Evolutionary conservation across 2,113 vertebrate genomes (phyloP).

Genomic region (Myanophis thanlyinensis): DNA sequence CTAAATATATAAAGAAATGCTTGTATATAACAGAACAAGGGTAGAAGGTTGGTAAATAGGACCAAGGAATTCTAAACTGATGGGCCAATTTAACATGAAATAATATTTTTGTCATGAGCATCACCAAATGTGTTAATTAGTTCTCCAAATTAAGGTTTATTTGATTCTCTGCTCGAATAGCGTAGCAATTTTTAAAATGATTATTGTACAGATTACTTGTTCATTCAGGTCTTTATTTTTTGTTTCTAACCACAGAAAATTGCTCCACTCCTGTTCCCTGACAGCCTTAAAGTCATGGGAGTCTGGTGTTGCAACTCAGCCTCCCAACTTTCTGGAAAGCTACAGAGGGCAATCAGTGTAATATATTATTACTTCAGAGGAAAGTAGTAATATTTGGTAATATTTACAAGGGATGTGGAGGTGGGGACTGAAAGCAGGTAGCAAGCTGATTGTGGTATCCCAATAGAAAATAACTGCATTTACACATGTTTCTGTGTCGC

Average conservation of each 20-base stretch:
- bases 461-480: not conserved
- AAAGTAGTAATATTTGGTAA: not conserved
- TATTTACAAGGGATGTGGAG: not conserved
- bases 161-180: not conserved
- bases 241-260: not conserved
- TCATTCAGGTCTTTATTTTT: not conserved
- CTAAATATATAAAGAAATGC: not conserved
- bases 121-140: not conserved
- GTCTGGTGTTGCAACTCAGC: not conserved
- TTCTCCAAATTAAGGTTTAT: not conserved
- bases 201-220: not conserved
- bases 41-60: not conserved
- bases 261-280: not conserved
- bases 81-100: not conserved
- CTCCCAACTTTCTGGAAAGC: not conserved
- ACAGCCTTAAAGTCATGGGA: not conserved
- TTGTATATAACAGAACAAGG: not conserved
- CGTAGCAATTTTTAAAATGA: not conserved
- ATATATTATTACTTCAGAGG: not conserved
- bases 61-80: not conserved
- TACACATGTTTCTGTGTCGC: not conserved
- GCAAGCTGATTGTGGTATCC: not conserved
- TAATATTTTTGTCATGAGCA: not conserved
- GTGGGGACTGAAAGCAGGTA: not conserved
- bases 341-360: not conserved